Conservation (phyloP, 2,797 vertebrate genomes). For the Phoebastria nigripes region DNA sequence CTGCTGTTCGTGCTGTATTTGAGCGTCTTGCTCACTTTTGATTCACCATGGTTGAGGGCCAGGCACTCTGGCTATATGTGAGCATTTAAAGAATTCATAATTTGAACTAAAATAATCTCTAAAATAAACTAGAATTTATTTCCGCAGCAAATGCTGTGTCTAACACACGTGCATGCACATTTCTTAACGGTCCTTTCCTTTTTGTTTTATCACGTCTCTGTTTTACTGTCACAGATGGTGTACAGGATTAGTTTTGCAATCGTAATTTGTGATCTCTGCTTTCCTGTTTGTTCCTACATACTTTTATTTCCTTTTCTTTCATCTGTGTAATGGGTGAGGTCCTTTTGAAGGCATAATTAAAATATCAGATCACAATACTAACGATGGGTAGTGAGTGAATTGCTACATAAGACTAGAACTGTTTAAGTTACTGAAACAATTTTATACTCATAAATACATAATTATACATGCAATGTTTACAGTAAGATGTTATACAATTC, state of each 20-base stretch:
- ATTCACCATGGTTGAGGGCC: not conserved
- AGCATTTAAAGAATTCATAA: not conserved
- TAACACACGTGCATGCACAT: accelerated
- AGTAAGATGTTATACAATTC: not conserved
- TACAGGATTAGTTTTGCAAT: not conserved
- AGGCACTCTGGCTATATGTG: not conserved
- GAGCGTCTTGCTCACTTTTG: not conserved
- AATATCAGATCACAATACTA: not conserved
- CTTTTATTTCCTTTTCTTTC: not conserved
- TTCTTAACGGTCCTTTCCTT: not conserved
- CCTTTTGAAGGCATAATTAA: not conserved
- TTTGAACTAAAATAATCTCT: not conserved
- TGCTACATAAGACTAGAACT: not conserved
- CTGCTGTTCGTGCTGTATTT: not conserved
- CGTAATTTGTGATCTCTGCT: not conserved
- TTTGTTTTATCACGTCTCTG: not conserved
- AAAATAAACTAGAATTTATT: not conserved
- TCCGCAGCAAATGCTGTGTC: not conserved
- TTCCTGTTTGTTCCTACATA: not conserved
- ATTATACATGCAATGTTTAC: not conserved
- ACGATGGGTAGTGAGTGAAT: not conserved
- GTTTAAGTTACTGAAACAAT: not conserved
- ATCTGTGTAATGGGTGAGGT: not conserved
- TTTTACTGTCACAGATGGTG: not conserved
- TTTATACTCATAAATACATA: not conserved